Base-by-base conservation (phyloP, 2,113 vertebrate species). In the Boulengeromyrus knoepffleri region DNA sequence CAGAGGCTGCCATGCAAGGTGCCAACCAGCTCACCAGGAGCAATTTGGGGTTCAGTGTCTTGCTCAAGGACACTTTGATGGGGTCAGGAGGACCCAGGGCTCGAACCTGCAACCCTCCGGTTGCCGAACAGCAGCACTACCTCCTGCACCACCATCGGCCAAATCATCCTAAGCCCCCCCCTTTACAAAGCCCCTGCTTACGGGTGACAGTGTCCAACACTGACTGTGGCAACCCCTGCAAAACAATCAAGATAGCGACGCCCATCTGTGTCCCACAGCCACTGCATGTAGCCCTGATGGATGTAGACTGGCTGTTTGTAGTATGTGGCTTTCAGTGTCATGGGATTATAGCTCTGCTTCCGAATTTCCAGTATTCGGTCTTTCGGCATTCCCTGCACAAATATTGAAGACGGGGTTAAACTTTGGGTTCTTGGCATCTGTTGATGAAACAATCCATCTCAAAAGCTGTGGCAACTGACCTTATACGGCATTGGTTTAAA, bases 151-250 rank as follows among this genome's bases (percentile, higher is more conserved):
- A 31, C 31, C 31, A 31, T 31, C 31, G 31, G 0, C 31, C 31
- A 31, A 31, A 66, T 27, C 24, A 9, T 13, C n/a, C 1, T 27
- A 27, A 27, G 9, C 58, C 62, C n/a, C n/a, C 0, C 58, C 62
- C 9, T 3, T 31, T 31, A 70, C 10, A 27, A 31, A 13, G 3
- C n/a, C 58, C 58, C 8, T 66, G 3, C 98, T 97, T 95, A 99
- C 99, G 98, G 98, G 90, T 99, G 97, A 91, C 98, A 99, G 93
- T 99, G 98, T 49, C 99, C 98, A 45, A 98, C 97, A 84, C 97
- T 95, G 93, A 99, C 96, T 15, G 99, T 99, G 17, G 96, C 97
- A 85, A 99, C 97, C 42, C 99, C 99, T 10, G 96, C 97, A 93
- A 98, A 98, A 27, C 99, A 92, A 92, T 99, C 98, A 27, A 99